These are phyloP conservation scores for Rhimphoctona megacephalus DNA, from an alignment of 2,888 invertebrate species.

Conservation along the genomic window DNA sequence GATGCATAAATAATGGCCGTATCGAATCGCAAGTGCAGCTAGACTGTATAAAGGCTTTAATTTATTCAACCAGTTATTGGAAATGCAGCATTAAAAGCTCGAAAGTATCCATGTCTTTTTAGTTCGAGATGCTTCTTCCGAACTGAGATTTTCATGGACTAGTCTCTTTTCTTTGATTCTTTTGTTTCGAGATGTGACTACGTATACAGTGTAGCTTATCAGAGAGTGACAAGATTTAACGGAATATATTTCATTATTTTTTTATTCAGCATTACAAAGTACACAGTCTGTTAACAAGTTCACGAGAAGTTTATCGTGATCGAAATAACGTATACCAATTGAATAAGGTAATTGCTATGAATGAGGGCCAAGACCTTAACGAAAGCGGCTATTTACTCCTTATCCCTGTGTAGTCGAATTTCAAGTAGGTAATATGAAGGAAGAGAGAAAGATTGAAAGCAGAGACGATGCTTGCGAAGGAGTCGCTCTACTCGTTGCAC, in stretches of 20 bases:
- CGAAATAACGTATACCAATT: slow-evolving; percentile 4
- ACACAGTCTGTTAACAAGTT: neutral
- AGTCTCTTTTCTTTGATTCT: neutral
- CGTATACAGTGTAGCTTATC: neutral
- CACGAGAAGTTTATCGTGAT: neutral
- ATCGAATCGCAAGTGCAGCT: neutral
- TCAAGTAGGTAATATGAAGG: slow-evolving; percentile 24
- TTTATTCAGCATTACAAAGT: neutral
- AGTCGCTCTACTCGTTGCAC: slow-evolving; percentile 52
- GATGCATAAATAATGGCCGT: slow-evolving; percentile 27
- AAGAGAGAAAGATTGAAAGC: slow-evolving; percentile 39
- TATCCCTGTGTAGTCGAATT: slow-evolving; percentile 22
- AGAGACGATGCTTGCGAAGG: slow-evolving; percentile 21
- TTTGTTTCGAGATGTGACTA: neutral
- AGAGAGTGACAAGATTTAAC: neutral
- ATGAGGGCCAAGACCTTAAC: neutral
- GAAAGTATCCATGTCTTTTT: neutral
- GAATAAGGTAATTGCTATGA: slow-evolving; percentile 8
- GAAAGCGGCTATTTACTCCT: slow-evolving; percentile 3
- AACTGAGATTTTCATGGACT: neutral
- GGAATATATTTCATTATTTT: neutral
- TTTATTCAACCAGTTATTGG: slow-evolving; percentile 30
- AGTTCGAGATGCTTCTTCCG: too few species aligned
- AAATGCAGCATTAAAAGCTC: slow-evolving; percentile 17
- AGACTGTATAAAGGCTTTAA: neutral